These are phyloP conservation scores for Clostera curtula DNA, from an alignment of 2,888 invertebrate species.

Conservation along the genomic window DNA sequence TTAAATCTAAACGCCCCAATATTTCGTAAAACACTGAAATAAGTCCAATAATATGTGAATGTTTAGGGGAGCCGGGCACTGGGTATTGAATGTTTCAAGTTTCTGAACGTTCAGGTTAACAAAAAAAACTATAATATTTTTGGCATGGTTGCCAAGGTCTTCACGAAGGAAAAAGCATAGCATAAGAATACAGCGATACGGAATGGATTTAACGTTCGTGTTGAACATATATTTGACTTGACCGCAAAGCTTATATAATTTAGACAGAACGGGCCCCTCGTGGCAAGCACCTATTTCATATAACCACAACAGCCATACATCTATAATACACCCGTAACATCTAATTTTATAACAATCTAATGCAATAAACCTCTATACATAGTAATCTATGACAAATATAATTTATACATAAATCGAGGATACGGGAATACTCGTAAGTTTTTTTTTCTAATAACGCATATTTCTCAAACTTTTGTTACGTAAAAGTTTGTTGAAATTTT, in stretches of 20 bases:
- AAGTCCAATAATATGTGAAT: too few relatives aligned
- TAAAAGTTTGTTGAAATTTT: slow-evolving; percentile 10
- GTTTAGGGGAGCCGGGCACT: too few relatives aligned
- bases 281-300: slow-evolving; percentile 44
- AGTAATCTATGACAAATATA: slow-evolving; percentile 29
- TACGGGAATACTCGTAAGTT: slow-evolving; percentile 17
- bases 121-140: too few relatives aligned
- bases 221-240: too few relatives aligned
- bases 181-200: too few relatives aligned
- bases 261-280: slow-evolving; percentile 9
- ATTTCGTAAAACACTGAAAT: too few relatives aligned
- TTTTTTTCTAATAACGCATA: slow-evolving; percentile 16
- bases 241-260: background rate
- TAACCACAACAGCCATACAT: slow-evolving; percentile 46
- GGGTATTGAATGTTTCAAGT: too few relatives aligned
- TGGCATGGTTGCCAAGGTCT: too few relatives aligned
- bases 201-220: too few relatives aligned
- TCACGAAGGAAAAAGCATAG: too few relatives aligned
- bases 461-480: slow-evolving; percentile 13
- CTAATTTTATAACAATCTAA: slow-evolving; percentile 58
- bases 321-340: slow-evolving; percentile 50
- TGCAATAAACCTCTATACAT: slow-evolving; percentile 45
- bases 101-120: too few relatives aligned
- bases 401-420: slow-evolving; percentile 32
- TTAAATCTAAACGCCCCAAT: background rate